A percentile compares a stretch with the other conserved stretches of the same genome.
Evolutionary conservation across 1,140 invertebrate genomes (phyloP).

Genomic region (Archegozetes longisetosus): DNA sequence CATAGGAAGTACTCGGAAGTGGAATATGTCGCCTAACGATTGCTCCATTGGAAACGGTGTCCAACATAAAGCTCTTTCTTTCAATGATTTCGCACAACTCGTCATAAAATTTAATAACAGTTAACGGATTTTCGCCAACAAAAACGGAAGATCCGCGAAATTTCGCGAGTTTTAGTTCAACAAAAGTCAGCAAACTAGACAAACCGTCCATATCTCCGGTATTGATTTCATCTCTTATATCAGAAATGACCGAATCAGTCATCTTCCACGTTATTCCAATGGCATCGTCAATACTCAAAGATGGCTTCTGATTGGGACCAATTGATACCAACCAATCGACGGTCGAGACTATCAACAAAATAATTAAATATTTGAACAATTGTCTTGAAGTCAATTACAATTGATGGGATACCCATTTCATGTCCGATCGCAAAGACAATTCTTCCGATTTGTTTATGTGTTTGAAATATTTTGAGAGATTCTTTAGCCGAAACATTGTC

Average conservation of each 20-base stretch:
- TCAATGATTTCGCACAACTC: conserved; percentile 7
- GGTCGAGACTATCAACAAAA: conserved; percentile 5
- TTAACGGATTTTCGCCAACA: conserved; percentile 5
- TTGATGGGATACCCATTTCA: conserved; percentile 1
- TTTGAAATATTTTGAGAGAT: conserved; percentile 1
- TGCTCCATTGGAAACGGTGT: background rate
- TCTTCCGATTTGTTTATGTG: conserved; percentile 6
- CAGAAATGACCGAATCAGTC: conserved; percentile 3
- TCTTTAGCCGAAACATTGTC: conserved; percentile 8
- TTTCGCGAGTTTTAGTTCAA: background rate
- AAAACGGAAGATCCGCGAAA: background rate
- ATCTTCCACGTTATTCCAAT: conserved; percentile 10
- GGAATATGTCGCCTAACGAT: background rate
- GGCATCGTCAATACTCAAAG: background rate
- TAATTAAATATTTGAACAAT: background rate
- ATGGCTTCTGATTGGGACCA: background rate
- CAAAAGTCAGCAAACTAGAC: background rate
- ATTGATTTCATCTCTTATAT: background rate
- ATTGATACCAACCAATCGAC: conserved; percentile 9
- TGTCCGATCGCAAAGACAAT: conserved; percentile 11
- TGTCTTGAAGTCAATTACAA: background rate
- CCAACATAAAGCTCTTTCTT: background rate
- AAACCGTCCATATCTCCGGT: background rate
- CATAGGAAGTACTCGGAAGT: background rate
- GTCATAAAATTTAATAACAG: conserved; percentile 7